Base-by-base conservation (phyloP, 64 coral and sea anemone species). In the Pocillopora damicornis region DNA sequence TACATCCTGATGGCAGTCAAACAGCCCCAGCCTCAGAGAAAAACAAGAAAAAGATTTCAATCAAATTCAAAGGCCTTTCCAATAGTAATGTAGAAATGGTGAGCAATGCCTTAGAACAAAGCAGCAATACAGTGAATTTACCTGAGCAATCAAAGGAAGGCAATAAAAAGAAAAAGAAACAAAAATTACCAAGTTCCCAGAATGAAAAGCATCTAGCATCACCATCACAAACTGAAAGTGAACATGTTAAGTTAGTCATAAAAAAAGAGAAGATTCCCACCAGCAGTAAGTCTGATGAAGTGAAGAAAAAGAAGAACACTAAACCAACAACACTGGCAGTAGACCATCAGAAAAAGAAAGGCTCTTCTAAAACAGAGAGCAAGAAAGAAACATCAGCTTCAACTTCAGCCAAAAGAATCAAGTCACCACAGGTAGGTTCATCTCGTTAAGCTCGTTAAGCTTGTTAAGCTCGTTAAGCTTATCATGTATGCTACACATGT, bases 181-280 rank as follows among this genome's bases (percentile, higher is more conserved):
- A 63, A 65, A 91, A 87, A 15, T 23, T 34, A 25, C 35, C 61
- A 13, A 20, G 22, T 73, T 73, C 22, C 25, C 22, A 22, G 22
- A 20, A 20, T 64, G 59, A 35, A 38, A 2, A 74, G 20, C 14
- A 38, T 30, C 14, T 34, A 38, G 15, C 18, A 10, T 35, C 58
- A 1, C 37, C 61, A 18, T 80, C 76, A 6, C 72, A 79, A 22
- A 72, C 81, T 79, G 84, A 92, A 35, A 15, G 86, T 37, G 90
- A 92, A 78, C 90, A 74, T 74, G 90, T 92, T 35, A 92, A 87
- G 58, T 59, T 92, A 9, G 83, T 92, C 74, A 92, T 92, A 11
- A 92, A 92, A n/a, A 92, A 92, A 71, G 75, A 58, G 63, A 87
- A 92, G 62, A 67, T 85, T 85, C 64, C 81, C 2, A 56, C 81